Conservation (phyloP, 2,113 vertebrate genomes). For the Drymodes brunneopygia region DNA sequence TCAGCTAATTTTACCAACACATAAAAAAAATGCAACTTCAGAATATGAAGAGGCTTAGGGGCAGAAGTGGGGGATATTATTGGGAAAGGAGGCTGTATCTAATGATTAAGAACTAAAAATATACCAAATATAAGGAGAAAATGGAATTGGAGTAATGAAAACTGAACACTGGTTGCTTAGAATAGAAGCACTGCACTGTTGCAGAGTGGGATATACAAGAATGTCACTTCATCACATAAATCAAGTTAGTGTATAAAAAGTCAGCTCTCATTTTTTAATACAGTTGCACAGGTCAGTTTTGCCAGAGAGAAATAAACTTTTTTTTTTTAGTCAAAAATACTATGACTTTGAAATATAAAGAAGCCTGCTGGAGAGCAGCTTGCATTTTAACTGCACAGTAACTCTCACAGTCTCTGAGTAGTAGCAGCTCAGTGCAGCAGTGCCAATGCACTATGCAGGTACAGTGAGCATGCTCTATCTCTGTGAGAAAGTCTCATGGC, state of each 20-base stretch:
- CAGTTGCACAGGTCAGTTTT: neutral
- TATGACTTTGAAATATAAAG: neutral
- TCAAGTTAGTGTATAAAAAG: neutral
- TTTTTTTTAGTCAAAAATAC: neutral
- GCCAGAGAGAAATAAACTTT: neutral
- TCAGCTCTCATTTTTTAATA: neutral
- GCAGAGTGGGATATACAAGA: neutral
- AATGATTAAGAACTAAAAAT: neutral
- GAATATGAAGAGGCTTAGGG: neutral
- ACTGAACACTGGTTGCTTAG: neutral
- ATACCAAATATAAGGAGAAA: neutral
- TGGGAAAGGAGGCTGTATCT: neutral
- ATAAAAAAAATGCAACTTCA: neutral
- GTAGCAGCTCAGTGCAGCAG: neutral
- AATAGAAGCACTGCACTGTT: neutral
- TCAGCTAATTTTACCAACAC: neutral
- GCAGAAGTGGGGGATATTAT: neutral
- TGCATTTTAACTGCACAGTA: neutral
- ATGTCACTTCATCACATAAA: fast-evolving
- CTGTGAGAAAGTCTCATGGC: neutral
- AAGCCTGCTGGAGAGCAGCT: neutral
- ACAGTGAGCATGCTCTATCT: neutral
- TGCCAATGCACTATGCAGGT: neutral
- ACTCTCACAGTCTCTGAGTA: neutral
- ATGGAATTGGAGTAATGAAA: neutral